Conservation (phyloP, 2,797 vertebrate species). For the Melanotaenia pygmaea region DNA sequence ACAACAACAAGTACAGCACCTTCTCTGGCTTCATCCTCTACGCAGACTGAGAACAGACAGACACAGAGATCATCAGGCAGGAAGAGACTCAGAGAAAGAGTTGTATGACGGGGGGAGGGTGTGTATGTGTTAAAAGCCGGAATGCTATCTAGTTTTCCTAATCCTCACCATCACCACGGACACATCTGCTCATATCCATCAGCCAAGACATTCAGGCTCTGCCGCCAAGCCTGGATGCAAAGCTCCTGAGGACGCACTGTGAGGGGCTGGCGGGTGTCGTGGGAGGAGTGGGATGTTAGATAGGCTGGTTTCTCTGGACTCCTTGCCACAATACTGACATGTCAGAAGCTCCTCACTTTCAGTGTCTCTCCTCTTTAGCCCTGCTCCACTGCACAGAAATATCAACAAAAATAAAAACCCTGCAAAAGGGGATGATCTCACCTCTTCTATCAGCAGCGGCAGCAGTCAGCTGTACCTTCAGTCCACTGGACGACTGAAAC, state of each 20-base stretch:
- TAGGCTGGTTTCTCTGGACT: conserved; percentile 33
- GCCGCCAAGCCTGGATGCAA: conserved; percentile 63
- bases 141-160: conserved; percentile 77
- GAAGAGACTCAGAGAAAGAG: conserved; percentile 52
- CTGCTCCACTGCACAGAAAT: conserved; percentile 71
- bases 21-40: conserved; percentile 99
- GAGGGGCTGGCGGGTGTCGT: conserved; percentile 51
- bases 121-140: conserved; percentile 68
- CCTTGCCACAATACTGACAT: conserved; percentile 49
- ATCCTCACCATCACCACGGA: conserved; percentile 77
- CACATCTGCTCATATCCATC: conserved; percentile 77
- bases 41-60: conserved; percentile 87
- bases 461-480: conserved; percentile 47
- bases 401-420: conserved; percentile 64
- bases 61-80: conserved; percentile 53
- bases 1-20: conserved; percentile 99
- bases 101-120: conserved; percentile 37
- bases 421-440: conserved; percentile 62
- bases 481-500: conserved; percentile 67
- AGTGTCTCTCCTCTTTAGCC: conserved; percentile 69
- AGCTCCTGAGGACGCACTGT: conserved; percentile 63
- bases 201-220: conserved; percentile 60
- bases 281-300: conserved; percentile 48
- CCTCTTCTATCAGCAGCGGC: conserved; percentile 63
- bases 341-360: conserved; percentile 67